Evolutionary conservation across 2,888 invertebrate species (phyloP), one percentile per base, ranked within the genome.

Genomic region (Germaria angustata): DNA sequence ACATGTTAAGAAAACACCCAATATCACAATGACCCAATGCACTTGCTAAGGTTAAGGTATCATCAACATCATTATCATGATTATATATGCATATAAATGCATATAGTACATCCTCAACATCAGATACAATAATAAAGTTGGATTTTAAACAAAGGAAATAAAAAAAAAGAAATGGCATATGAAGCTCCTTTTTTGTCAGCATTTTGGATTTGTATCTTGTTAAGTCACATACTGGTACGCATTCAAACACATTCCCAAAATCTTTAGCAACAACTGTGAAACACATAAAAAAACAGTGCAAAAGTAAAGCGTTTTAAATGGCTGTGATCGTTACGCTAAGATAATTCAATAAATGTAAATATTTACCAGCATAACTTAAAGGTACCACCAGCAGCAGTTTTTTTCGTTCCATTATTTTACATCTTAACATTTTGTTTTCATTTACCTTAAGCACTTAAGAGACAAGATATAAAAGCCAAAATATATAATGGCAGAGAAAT

Each of bases 1-100:
- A 82, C 79, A 80, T 68, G 66, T 61, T 80, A 44, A 72, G 59
- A 79, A 66, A 73, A 73, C 79, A 79, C 75, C 82, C 82, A 75
- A 79, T 82, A 82, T 76, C 82, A 79, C 82, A 82, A 79, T 82
- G 82, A 82, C 82, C 82, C 82, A 82, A 49, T 82, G 82, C 82
- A 82, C 82, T 82, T 82, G 82, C 79, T 75, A 55, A 76, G 75
- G 82, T 82, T 82, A 79, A 79, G 75, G 61, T 66, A 79, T 75
- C 75, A 77, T 28, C 57, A 44, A 51, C 53, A 63, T 55, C 53
- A 53, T 53, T 24, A 69, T 36, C 28, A 9, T 49, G 46, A 15
- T 49, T 15, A 28, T 24, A n/a, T n/a, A n/a, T n/a, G n/a, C n/a
- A n/a, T n/a, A n/a, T n/a, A n/a, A n/a, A 20, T 57, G 24, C 39